phyloP scores from a whole-genome alignment of 2,113 vertebrate genomes.

The Eira barbara region DNA sequence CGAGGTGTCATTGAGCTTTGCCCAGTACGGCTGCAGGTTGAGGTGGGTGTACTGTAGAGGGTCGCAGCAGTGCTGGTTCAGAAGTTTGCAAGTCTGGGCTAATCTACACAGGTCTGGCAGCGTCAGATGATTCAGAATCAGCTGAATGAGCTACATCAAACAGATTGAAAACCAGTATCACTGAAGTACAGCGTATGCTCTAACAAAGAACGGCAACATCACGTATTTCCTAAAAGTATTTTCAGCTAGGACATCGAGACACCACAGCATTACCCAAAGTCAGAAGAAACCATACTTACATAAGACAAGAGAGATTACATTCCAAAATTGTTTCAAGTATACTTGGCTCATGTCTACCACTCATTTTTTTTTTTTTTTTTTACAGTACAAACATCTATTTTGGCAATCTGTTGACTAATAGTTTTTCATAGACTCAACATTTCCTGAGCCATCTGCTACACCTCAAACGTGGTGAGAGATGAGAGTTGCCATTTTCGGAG shows the following conservation, averaged over 20 bases:
- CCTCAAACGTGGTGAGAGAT: neutral
- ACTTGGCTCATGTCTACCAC: neutral
- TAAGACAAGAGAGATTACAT: neutral
- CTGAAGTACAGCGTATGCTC: neutral
- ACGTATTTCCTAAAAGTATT: neutral
- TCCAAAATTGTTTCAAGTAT: neutral
- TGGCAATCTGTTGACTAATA: neutral
- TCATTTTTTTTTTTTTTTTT: neutral
- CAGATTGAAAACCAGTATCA: conserved; percentile 43
- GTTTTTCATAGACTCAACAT: conserved; percentile 12
- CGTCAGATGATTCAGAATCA: conserved; percentile 97
- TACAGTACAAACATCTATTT: neutral
- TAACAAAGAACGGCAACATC: neutral
- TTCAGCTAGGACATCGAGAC: neutral
- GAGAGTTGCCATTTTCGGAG: neutral
- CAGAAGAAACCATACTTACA: neutral
- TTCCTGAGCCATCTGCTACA: neutral
- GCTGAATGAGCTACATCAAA: conserved; percentile 93
- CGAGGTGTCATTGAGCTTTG: conserved; percentile 92
- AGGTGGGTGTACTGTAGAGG: conserved; percentile 97
- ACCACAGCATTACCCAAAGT: conserved; percentile 9
- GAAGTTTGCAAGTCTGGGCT: conserved; percentile 96
- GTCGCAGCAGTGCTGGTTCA: conserved; percentile 97
- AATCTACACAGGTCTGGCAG: conserved; percentile 96
- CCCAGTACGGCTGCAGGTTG: conserved; percentile 98